Conservation (phyloP, 2,888 invertebrate species). For the Nomada fucata region DNA sequence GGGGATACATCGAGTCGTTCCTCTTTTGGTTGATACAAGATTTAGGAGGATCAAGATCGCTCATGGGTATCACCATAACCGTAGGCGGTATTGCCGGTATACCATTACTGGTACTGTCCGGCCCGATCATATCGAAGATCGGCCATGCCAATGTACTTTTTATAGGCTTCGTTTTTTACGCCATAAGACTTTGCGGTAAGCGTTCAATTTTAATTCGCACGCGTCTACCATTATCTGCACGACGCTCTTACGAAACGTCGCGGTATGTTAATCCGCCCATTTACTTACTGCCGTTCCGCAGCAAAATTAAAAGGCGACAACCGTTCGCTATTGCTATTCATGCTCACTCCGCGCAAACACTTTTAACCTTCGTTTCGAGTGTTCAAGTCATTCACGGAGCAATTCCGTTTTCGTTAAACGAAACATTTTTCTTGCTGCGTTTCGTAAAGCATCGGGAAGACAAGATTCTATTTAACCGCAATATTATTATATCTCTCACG, state of each 20-base stretch:
- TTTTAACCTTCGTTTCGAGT: too few species aligned
- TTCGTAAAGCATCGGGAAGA: too few species aligned
- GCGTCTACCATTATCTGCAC: background rate
- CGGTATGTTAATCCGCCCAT: background rate
- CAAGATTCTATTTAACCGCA: background rate
- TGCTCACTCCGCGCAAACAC: too few species aligned
- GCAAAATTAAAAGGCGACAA: background rate
- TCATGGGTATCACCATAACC: conserved; percentile 93
- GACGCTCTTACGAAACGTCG: background rate
- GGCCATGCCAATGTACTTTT: conserved; percentile 92
- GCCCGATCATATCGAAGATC: conserved; percentile 89
- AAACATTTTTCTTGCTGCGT: too few species aligned
- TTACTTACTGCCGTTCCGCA: background rate
- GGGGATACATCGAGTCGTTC: conserved; percentile 93
- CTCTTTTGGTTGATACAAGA: conserved; percentile 92
- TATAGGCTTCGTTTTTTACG: conserved; percentile 91
- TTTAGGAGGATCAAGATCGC: conserved; percentile 89
- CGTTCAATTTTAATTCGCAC: conserved; percentile 25
- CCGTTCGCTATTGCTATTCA: background rate
- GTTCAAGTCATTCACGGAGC: too few species aligned
- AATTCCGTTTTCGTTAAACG: too few species aligned
- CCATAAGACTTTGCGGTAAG: conserved; percentile 89
- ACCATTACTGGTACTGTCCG: conserved; percentile 90
- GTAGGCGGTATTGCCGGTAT: conserved; percentile 91
- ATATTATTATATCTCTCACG: background rate